Base-by-base conservation (phyloP, 2,113 vertebrate species). In the Pomatostomus ruficeps region DNA sequence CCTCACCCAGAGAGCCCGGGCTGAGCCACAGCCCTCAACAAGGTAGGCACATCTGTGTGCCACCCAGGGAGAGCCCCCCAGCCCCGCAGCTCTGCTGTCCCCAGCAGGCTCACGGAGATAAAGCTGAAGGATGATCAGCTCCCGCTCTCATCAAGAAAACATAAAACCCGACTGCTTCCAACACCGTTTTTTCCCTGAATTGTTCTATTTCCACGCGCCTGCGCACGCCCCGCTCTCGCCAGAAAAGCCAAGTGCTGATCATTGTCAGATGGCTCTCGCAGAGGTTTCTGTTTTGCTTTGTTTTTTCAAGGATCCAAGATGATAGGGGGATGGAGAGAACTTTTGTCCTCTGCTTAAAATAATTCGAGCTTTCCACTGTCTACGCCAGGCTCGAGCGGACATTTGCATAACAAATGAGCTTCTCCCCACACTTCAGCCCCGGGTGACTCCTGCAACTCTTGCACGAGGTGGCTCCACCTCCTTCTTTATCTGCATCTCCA, bases 401-500 rank as follows among this genome's bases (percentile, higher is more conserved):
- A 89, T 96, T 96, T 96, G 96, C 96, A 93, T 96, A 93, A 94
- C 95, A 96, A 96, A 96, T 74, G 42, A 95, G 31, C 66, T 77
- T 91, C 71, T 74, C 85, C 77, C 54, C 3, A 1, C 52, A 48
- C 28, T 70, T 78, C 88, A 77, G 11, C 68, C 76, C 31, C 0
- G 2, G 20, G 48, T 87, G 81, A 86, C 61, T 78, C 42, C 76
- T 38, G 72, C 1, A 6, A 26, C 59, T 45, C 23, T 43, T 52
- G 59, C 57, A 87, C 6, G 46, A 87, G 52, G 51, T 59, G 78
- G 24, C 22, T 95, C 38, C 54, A 35, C 24, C 33, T 82, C 59
- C 55, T 25, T 8, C 19, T 62, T 42, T 16, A 48, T 5, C 46
- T 31, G 29, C 28, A 40, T 7, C 48, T 65, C 71, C 74, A 46